Evolutionary conservation across 1,140 invertebrate species (phyloP).

Genomic region (Acyrthosiphon pisum): DNA sequence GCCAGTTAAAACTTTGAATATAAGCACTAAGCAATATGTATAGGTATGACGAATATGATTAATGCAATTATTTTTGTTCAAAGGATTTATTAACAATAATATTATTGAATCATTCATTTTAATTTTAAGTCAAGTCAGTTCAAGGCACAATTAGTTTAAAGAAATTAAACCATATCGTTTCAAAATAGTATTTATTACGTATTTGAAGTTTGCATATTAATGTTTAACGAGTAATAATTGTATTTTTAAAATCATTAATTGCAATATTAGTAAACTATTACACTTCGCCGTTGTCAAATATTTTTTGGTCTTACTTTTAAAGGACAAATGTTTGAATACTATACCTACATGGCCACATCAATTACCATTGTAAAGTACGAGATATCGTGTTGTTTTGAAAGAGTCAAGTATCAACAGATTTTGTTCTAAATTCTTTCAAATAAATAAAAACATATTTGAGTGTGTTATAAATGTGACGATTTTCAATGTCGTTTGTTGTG

Average conservation of each 20-base stretch:
- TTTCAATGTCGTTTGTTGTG: not conserved
- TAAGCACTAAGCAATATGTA: not conserved
- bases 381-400: not conserved
- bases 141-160: constrained; percentile 33
- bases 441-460: not conserved
- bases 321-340: not conserved
- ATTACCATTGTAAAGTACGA: not conserved
- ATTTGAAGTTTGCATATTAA: not conserved
- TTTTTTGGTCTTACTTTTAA: not conserved
- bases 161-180: not conserved
- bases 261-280: not conserved
- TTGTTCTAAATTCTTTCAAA: not conserved
- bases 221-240: not conserved
- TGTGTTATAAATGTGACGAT: not conserved
- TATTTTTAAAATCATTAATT: not conserved
- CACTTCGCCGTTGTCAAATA: not conserved
- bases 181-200: not conserved
- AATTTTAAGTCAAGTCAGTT: constrained; percentile 4
- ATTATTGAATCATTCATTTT: not conserved
- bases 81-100: constrained; percentile 9
- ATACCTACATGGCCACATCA: not conserved
- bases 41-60: too few species aligned
- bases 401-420: not conserved
- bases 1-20: constrained; percentile 7
- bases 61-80: not conserved